Percentiles rank a stretch among this genome's conserved stretches.
phyloP scores from a whole-genome alignment of 2,888 invertebrate species.

The Plagiodera versicolora region DNA sequence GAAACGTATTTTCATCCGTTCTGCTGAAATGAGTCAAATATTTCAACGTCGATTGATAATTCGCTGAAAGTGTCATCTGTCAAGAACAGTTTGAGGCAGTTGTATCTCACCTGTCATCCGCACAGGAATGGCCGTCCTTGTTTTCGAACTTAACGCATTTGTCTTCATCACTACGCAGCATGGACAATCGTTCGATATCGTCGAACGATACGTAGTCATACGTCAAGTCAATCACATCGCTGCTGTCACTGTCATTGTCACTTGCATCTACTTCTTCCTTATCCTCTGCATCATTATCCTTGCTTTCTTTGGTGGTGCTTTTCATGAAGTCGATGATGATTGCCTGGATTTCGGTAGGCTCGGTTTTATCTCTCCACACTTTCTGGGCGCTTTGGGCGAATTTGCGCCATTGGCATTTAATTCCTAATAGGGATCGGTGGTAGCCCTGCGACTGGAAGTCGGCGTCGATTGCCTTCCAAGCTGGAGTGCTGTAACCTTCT shows the following conservation, averaged over 20 bases:
- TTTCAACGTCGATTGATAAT: too few species aligned
- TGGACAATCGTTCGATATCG: conserved; percentile 3
- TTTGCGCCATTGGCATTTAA: background rate
- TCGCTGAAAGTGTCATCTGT: too few species aligned
- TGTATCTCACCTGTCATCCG: background rate
- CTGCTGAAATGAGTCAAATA: too few species aligned
- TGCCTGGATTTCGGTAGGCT: background rate
- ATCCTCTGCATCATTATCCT: too few species aligned
- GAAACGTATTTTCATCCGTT: too few species aligned
- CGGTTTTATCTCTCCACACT: background rate
- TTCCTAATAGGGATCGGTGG: background rate
- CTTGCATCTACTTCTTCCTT: background rate
- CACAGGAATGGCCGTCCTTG: too few species aligned
- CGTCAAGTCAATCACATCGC: background rate
- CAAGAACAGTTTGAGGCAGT: too few species aligned
- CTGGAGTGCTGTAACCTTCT: too few species aligned
- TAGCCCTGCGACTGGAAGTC: too few species aligned
- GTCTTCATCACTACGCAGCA: too few species aligned
- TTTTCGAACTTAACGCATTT: too few species aligned
- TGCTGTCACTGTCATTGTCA: background rate
- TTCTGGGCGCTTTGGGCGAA: background rate
- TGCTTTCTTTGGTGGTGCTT: background rate
- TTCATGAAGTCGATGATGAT: background rate
- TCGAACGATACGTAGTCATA: conserved; percentile 10
- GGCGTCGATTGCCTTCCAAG: too few species aligned